These are phyloP conservation scores for Spinus olivaceus DNA, from an alignment of 2,797 vertebrate genomes.

Conservation along the genomic window DNA sequence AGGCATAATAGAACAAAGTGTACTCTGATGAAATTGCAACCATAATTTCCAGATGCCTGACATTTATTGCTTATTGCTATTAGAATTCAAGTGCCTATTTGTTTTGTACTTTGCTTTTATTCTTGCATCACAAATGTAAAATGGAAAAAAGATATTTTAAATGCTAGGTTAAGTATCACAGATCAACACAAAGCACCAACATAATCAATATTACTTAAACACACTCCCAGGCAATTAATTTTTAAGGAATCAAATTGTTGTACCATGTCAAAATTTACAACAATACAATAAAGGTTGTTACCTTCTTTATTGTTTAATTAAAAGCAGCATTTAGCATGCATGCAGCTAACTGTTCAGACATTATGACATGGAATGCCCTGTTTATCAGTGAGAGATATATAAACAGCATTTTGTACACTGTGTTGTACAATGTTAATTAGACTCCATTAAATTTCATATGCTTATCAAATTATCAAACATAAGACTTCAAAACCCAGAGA, in stretches of 20 bases:
- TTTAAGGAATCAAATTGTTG: conserved; percentile 79
- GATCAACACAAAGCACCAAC: conserved; percentile 70
- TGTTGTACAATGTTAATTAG: conserved; percentile 68
- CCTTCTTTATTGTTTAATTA: conserved; percentile 84
- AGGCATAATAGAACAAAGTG: conserved; percentile 85
- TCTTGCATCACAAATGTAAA: conserved; percentile 82
- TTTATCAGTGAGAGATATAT: conserved; percentile 61
- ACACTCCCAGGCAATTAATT: conserved; percentile 81
- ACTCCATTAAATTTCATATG: conserved; percentile 66
- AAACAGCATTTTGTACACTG: conserved; percentile 47
- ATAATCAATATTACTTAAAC: conserved; percentile 84
- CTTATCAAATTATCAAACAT: conserved; percentile 58
- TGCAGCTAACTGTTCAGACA: conserved; percentile 66
- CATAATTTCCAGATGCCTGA: conserved; percentile 85
- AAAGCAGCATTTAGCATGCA: conserved; percentile 76
- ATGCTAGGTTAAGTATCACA: conserved; percentile 80
- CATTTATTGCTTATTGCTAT: conserved; percentile 86
- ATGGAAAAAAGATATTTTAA: conserved; percentile 84
- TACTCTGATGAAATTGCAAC: conserved; percentile 84
- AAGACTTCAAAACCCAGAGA: conserved; percentile 39
- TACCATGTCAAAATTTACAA: conserved; percentile 77
- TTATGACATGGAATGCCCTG: conserved; percentile 51
- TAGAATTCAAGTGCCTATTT: conserved; percentile 87
- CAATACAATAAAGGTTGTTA: conserved; percentile 72
- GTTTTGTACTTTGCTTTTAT: conserved; percentile 84